phyloP scores from a whole-genome alignment of 2,888 invertebrate genomes.

The Lepidocyrtinus sp. region DNA sequence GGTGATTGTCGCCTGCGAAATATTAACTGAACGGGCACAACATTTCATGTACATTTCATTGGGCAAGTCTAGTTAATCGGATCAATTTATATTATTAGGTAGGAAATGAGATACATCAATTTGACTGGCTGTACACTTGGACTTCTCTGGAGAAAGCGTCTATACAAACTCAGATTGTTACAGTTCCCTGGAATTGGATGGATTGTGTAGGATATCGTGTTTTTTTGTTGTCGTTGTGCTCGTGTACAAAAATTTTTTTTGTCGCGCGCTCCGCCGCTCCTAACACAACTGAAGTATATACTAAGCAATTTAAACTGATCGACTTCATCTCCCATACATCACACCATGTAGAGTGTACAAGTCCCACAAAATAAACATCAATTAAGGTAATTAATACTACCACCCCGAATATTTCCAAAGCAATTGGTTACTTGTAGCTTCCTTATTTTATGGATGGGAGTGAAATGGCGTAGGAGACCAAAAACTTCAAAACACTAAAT shows the following conservation, averaged over 20 bases:
- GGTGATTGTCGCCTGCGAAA: neutral
- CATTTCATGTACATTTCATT: too few relatives aligned
- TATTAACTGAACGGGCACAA: neutral
- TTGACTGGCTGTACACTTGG: constrained; percentile 11
- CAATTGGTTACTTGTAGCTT: too few relatives aligned
- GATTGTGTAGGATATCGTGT: neutral
- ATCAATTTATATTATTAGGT: constrained; percentile 53
- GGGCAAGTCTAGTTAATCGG: constrained; percentile 50
- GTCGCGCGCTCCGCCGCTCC: too few relatives aligned
- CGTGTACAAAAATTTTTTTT: neutral
- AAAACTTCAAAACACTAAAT: too few relatives aligned
- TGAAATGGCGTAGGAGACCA: too few relatives aligned
- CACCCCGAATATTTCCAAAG: too few relatives aligned
- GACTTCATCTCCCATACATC: neutral
- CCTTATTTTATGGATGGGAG: too few relatives aligned
- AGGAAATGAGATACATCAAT: constrained; percentile 52
- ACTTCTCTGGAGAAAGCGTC: constrained; percentile 8
- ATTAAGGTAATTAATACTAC: constrained; percentile 59
- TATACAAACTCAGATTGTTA: neutral
- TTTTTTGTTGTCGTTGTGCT: neutral
- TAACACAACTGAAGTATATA: too few relatives aligned
- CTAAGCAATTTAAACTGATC: too few relatives aligned
- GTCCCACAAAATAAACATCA: constrained; percentile 20
- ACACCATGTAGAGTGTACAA: neutral
- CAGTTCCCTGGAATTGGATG: neutral